Evolutionary conservation across 2,888 invertebrate genomes (phyloP), one percentile per base, ranked within the genome.

Genomic region (Metacarcinus magister): DNA sequence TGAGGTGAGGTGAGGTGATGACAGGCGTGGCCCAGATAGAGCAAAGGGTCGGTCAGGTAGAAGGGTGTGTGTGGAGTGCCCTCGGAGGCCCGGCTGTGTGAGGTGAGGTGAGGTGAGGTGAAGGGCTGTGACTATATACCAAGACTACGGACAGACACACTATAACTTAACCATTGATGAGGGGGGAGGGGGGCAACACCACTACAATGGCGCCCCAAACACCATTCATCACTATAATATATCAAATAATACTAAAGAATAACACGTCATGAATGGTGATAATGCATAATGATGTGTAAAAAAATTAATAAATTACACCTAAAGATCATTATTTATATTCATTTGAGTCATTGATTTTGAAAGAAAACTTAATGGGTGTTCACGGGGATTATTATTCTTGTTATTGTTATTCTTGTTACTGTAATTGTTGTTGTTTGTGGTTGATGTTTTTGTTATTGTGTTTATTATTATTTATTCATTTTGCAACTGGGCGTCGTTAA

Each of bases 391-490:
- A 43, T 32, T 13, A 43, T 28, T 92, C 2, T 23, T 82, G 5
- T 82, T 82, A 32, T 82, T 8, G 5, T 5, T 82, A 13, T 82
- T 82, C 10, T 82, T 32, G 39, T 67, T 48, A 60, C 54, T 46
- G 44, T 92, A 54, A n/a, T 19, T 92, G 28, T 48, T 54, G 28
- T 46, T 67, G n/a, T 67, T 67, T n/a, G n/a, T 67, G 5, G n/a
- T 67, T 67, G n/a, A 16, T 67, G 67, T 67, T 82, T 8, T 82
- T 32, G 46, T 67, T 48, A 93, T 67, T 67, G 32, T 82, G 28
- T 39, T 67, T 48, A 60, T 93, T 54, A 28, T 93, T 93, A 28
- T 82, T 19, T 67, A 67, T 67, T 82, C 82, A 82, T 82, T 82
- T 32, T 82, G 2, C 13, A 82, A 82, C 4, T 32, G 82, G 82